Evolutionary conservation across 2,113 vertebrate genomes (phyloP), one percentile per base, ranked within the genome.

Genomic region (Poeciliopsis occidentalis): DNA sequence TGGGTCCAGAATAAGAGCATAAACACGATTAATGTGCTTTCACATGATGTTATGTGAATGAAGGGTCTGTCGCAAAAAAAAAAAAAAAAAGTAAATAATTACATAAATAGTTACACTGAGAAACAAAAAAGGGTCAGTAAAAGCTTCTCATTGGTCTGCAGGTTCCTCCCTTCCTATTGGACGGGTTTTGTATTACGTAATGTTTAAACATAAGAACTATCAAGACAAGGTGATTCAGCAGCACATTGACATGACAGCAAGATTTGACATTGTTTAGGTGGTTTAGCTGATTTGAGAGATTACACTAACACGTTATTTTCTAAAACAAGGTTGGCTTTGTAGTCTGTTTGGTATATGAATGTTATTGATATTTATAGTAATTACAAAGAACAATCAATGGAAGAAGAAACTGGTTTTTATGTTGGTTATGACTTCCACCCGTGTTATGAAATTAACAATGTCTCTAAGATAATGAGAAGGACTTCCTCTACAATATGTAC

Each of bases 401-500:
- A 32, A 61, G 24, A 2, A 60, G 31, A 37, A 10, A 27, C 54
- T 8, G 24, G 12, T 8, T 24, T 51, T 47, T 64, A 51, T 34
- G 12, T 51, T 31, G 5, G 57, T 3, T 29, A 13, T 30, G 32
- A 62, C 32, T 60, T 81, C 19, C 78, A 81, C 61, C 83, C 75
- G 11, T 81, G 78, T 22, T 81, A 81, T 61, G 47, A 71, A 29
- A 69, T 22, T 22, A 19, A 39, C 61, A 74, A 72, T 34, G 1
- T 29, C 37, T 64, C 54, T 41, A 44, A 41, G 5, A 3, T 24
- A 10, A 65, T 75, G 29, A 34, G 67, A 60, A 71, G 31, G 8
- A 64, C 57, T 0, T 71, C 79, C n/a, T 81, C 83, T 15, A 57
- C 51, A 5, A 12, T 7, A 12, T 86, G 80, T 64, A n/a, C 54